Percentiles rank a stretch among this genome's conserved stretches.
Evolutionary conservation across 2,888 invertebrate genomes (phyloP).

Genomic region (Melikaiella ostensackeni): DNA sequence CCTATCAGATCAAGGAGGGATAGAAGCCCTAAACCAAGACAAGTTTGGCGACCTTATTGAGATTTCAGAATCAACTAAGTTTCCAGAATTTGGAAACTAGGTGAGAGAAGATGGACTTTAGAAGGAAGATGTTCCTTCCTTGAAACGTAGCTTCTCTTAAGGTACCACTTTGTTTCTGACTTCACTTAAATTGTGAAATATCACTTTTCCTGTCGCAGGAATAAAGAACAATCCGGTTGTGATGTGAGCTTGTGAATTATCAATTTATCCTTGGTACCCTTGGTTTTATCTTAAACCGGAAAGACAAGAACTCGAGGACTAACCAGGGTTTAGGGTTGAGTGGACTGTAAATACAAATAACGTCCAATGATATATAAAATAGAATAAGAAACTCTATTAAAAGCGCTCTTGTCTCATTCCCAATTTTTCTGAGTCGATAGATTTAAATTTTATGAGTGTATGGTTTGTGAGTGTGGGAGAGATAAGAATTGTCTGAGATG

Average conservation of each 20-base stretch:
- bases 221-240: not conserved
- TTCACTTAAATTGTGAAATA: not conserved
- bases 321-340: constrained; percentile 75
- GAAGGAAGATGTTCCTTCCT: not conserved
- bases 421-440: not conserved
- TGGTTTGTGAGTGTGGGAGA: not conserved
- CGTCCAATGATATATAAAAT: constrained; percentile 2
- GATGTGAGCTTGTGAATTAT: constrained; percentile 16
- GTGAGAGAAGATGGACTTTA: not conserved
- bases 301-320: constrained; percentile 72
- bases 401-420: constrained; percentile 9
- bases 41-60: constrained; percentile 76
- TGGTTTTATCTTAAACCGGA: constrained; percentile 6
- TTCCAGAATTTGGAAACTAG: not conserved
- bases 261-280: constrained; percentile 25
- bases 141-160: not conserved
- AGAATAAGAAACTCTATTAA: constrained; percentile 18
- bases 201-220: not conserved
- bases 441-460: not conserved
- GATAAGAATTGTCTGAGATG: not conserved
- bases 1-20: constrained; percentile 68
- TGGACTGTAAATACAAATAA: constrained; percentile 64
- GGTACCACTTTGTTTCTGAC: not conserved
- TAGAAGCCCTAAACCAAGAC: constrained; percentile 73
- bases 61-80: not conserved